Evolutionary conservation across 2,797 vertebrate species (phyloP), one percentile per base, ranked within the genome.

Genomic region (Rhinella marina): DNA sequence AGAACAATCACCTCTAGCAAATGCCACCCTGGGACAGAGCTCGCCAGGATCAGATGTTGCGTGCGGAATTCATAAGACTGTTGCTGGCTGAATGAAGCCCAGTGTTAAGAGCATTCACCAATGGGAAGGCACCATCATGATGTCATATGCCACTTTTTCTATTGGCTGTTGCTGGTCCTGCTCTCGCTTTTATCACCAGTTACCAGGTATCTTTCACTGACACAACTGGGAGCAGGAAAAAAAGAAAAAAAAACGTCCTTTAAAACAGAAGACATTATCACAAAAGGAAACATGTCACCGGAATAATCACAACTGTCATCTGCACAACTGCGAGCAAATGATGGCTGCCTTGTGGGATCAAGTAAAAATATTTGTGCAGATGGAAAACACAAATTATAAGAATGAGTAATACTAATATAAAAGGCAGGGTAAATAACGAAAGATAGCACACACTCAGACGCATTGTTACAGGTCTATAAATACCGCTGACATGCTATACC

Each of bases 11-110:
- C 66, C 82, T 84, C 52, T 57, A 73, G 64, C 82, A 57, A 41
- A 73, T 84, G 68, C 52, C 68, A 27, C 41, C 79, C 59, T 50
- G 61, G 32, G 21, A 64, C 79, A 81, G 32, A 62, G 27, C 57
- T 81, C 29, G 41, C 57, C 64, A 68, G 81, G 23, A 48, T 29
- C 62, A 54, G n/a, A 29, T 68, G 62, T 56, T 56, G 50, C 50
- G 61, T 68, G 25, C 62, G 41, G 48, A 68, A 66, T 52, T 70
- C 25, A 72, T 70, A 66, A 83, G 52, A 76, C 83, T 84, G 83
- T 84, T 84, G 83, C 83, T 84, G 52, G 82, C 81, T 52, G 81
- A 81, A 81, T 81, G 81, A 21, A 83, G 50, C 62, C 27, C 48
- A 70, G n/a, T 54, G 64, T 70, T 52, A 83, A 27, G 52, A 19